Base-by-base conservation (phyloP, 2,113 vertebrate genomes). In the Atlantisia rogersi region DNA sequence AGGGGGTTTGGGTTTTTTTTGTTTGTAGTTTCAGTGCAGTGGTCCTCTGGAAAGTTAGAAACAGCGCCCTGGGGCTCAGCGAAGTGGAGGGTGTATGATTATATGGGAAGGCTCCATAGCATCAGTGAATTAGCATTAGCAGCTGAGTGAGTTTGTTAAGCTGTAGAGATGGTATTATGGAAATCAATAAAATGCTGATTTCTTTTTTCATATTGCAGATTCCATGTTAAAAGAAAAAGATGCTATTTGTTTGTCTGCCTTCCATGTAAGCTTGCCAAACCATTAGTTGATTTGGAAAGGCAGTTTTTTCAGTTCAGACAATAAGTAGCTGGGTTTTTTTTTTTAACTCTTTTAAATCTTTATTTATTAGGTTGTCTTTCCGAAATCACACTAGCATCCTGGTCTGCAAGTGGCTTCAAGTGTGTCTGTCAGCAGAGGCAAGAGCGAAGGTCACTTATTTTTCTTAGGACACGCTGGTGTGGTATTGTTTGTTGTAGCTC, bases 11-110 rank as follows among this genome's bases (percentile, higher is more conserved):
- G 48, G 19, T 48, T 48, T 22, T 48, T 48, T 59, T 86, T 63
- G 59, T 89, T 92, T 78, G 65, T 84, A 15, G 74, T 83, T 83
- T 90, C 3, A 10, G 86, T 90, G 63, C 71, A 82, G 88, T 95
- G 94, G 91, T 95, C 92, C 94, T 95, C 68, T 91, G 90, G 81
- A 97, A 97, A 95, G 86, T 94, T 95, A 52, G 87, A 90, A 97
- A 92, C 53, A 14, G 56, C 0, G 7, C 86, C 95, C 77, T 90
- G 79, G 62, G 87, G 94, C 94, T 95, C 73, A 58, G 71, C 15
- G 0, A 67, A 91, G 86, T 79, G 70, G 87, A 95, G 82, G 86
- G 77, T 91, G 78, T 92, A 11, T 94, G 92, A 94, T 97, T 96
- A 83, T 73, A 91, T 69, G 52, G 85, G 82, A 92, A 91, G 93